A percentile compares a stretch with the other conserved stretches of the same genome.
Conservation (phyloP, 2,888 invertebrate genomes). For the Drosophila conformis region DNA sequence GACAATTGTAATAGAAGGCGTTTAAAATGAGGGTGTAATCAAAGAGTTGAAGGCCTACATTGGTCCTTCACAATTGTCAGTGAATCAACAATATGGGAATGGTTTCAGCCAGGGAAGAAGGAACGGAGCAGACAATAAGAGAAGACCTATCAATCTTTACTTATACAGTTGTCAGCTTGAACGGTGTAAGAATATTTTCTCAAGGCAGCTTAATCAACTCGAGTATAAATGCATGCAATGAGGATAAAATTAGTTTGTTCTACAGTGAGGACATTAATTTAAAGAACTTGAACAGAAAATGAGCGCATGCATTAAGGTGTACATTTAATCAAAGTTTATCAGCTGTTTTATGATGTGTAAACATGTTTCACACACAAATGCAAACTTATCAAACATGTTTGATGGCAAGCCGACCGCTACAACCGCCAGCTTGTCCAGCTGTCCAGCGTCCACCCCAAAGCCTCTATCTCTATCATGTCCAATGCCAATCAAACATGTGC, state of each 20-base stretch:
- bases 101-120: constrained; percentile 1
- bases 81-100: constrained; percentile 6
- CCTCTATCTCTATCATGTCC: constrained; percentile 35
- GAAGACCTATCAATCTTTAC: background rate
- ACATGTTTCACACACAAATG: constrained; percentile 31
- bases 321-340: constrained; percentile 1
- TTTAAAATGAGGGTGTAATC: background rate
- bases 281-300: background rate
- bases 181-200: background rate
- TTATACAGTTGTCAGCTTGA: background rate
- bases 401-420: constrained; percentile 2
- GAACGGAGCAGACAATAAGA: background rate
- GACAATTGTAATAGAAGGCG: background rate
- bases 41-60: background rate
- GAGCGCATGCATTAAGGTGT: background rate
- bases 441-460: constrained; percentile 27
- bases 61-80: background rate
- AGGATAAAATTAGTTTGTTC: background rate
- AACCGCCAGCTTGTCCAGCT: constrained; percentile 1
- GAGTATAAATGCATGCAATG: background rate
- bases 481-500: constrained; percentile 76
- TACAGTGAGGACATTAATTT: background rate
- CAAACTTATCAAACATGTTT: constrained; percentile 42
- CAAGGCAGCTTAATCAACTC: background rate
- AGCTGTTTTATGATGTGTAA: constrained; percentile 1